phyloP scores from a whole-genome alignment of 1,140 invertebrate genomes.

The Drosophila pruinosa region DNA sequence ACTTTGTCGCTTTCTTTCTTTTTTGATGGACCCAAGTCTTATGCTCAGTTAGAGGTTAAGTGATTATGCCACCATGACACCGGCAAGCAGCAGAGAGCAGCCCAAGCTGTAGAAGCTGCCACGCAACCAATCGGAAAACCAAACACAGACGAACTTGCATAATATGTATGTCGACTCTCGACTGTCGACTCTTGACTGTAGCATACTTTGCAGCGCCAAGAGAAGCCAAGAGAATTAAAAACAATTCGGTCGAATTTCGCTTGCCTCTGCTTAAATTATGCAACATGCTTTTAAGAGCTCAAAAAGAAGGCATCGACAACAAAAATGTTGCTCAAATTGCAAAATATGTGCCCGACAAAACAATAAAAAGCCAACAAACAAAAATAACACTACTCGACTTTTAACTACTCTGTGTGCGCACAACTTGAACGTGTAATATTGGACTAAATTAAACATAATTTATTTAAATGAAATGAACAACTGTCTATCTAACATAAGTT shows the following conservation, averaged over 20 bases:
- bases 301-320: constrained; percentile 21
- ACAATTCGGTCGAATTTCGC: constrained; percentile 51
- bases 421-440: neutral
- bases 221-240: constrained; percentile 47
- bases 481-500: too few relatives aligned
- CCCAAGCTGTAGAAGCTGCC: neutral
- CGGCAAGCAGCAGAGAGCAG: too few relatives aligned
- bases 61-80: constrained; percentile 17
- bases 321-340: constrained; percentile 38
- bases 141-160: constrained; percentile 44
- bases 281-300: constrained; percentile 73
- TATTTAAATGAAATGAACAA: neutral
- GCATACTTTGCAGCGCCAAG: constrained; percentile 44
- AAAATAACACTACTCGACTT: neutral
- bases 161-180: constrained; percentile 14
- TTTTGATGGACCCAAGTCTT: constrained; percentile 19
- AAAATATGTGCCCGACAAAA: constrained; percentile 28
- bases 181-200: constrained; percentile 2
- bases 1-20: neutral
- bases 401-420: neutral
- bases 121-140: constrained; percentile 29
- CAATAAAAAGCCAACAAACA: constrained; percentile 8
- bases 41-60: constrained; percentile 40
- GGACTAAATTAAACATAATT: neutral
- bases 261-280: constrained; percentile 63